Evolutionary conservation across 2,888 invertebrate genomes (phyloP), one percentile per base, ranked within the genome.

Genomic region (Arge pagana): DNA sequence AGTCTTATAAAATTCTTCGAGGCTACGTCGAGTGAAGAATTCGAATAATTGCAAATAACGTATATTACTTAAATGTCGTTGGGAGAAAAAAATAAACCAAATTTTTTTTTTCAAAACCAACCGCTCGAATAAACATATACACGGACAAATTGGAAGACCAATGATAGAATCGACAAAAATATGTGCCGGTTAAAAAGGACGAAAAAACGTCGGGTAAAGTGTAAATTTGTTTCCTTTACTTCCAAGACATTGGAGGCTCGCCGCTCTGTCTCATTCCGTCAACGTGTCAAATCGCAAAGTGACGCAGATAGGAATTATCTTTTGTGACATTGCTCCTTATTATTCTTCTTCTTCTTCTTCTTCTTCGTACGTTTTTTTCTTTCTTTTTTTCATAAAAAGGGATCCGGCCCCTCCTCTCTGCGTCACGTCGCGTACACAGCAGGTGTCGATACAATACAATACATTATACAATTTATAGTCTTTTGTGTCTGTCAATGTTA

Each of bases 361-460:
- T 26, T 24, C 13, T 42, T 15, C 26, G 3, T n/a, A 11, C 23
- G 11, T 23, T 21, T 7, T 36, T 33, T 33, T 33, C 13, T 13
- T 33, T 7, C 11, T 33, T 5, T 5, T 13, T 10, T 33, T 2
- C 5, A 5, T 36, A 23, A 33, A 30, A 13, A 48, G 31, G 52
- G 52, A 31, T 52, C 52, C 52, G 52, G 52, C 52, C 52, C 52
- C 21, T 31, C 48, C 52, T 40, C 54, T 48, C 53, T 50, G 49
- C 43, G 45, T 52, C 58, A 53, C 56, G 55, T 50, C 50, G 40
- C 52, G 31, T 54, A 26, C 52, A 56, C 55, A 58, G 57, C 51
- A 55, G 53, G 43, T 53, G 52, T 62, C 58, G 54, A 59, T 57
- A 59, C 55, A 53, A 59, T 57, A 59, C 55, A 53, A 58, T 58